Evolutionary conservation across 2,888 invertebrate species (phyloP), one percentile per base, ranked within the genome.

Genomic region (Macrosiphum euphorbiae): DNA sequence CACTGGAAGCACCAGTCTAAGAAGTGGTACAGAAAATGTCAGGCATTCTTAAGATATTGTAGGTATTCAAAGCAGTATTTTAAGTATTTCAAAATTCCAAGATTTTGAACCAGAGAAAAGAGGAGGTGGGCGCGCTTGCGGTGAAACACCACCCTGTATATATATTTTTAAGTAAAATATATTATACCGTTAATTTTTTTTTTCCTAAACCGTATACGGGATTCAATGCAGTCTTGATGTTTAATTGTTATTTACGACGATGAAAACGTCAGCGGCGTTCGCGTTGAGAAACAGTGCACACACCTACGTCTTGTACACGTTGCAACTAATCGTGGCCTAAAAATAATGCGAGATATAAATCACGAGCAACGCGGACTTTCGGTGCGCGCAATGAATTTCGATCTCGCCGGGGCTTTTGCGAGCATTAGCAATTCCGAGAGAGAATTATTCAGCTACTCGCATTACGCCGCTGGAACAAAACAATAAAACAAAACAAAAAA

Each of bases 231-330:
- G 58, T 35, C 58, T 67, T 67, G 47, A 35, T 90, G 84, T 50
- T 85, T 91, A 91, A 91, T 91, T 85, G 91, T 91, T 91, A 91
- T 91, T 91, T 91, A 91, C 91, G 91, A 91, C 55, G 91, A 26
- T 41, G 91, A 52, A 84, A 91, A 90, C 90, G 90, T 61, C 84
- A 26, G 58, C 47, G 58, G 61, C n/a, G 78, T 78, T 35, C 61
- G n/a, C 67, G 90, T 90, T 35, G 84, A 85, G 55, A 85, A 85
- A 91, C 91, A 26, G 50, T 7, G 26, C 50, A 50, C 78, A 91
- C 91, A 91, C 84, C 28, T 58, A 55, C 55, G 44, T n/a, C 41
- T 50, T 58, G 16, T 44, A 55, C 41, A 52, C n/a, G 5, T 47
- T 55, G 44, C 28, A 44, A 84, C 55, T 85, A 86, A 58, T 91